Evolutionary conservation across 2,113 vertebrate species (phyloP).

Genomic region (Heteronetta atricapilla): DNA sequence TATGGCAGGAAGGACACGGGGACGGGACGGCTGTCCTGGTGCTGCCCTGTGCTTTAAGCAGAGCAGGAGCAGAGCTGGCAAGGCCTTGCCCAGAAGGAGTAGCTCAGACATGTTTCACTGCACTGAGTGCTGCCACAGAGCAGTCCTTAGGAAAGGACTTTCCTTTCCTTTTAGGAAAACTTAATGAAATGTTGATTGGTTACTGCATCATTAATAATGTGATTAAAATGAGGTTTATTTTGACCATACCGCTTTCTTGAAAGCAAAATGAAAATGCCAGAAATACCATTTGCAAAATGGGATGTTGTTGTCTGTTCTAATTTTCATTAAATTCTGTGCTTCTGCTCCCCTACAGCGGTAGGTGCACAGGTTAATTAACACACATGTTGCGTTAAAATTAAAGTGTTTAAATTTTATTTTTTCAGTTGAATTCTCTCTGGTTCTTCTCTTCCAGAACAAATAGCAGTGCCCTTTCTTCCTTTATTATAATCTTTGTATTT

Average conservation of each 20-base stretch:
- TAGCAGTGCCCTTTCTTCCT: background rate
- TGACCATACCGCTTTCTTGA: fast-evolving
- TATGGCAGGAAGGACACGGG: fast-evolving
- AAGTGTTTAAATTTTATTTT: background rate
- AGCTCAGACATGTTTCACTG: background rate
- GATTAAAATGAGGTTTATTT: background rate
- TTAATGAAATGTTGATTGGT: background rate
- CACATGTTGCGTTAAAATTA: conserved; percentile 15
- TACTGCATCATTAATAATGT: background rate
- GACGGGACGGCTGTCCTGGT: background rate
- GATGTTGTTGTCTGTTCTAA: conserved; percentile 37
- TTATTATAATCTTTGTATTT: conserved; percentile 2
- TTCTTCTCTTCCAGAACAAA: background rate
- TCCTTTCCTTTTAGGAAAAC: background rate
- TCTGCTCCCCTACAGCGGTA: background rate
- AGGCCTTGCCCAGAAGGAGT: background rate
- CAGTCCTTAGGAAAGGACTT: no score
- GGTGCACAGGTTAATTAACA: conserved; percentile 49
- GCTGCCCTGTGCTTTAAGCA: background rate
- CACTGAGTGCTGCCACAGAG: fast-evolving
- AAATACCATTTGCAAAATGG: conserved; percentile 22
- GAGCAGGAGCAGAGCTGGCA: background rate
- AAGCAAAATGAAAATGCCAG: conserved; percentile 8
- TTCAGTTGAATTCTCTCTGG: background rate
- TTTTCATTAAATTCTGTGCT: conserved; percentile 14